These are phyloP conservation scores for Drosophila chauvacae DNA, from an alignment of 1,140 invertebrate species.

Conservation along the genomic window DNA sequence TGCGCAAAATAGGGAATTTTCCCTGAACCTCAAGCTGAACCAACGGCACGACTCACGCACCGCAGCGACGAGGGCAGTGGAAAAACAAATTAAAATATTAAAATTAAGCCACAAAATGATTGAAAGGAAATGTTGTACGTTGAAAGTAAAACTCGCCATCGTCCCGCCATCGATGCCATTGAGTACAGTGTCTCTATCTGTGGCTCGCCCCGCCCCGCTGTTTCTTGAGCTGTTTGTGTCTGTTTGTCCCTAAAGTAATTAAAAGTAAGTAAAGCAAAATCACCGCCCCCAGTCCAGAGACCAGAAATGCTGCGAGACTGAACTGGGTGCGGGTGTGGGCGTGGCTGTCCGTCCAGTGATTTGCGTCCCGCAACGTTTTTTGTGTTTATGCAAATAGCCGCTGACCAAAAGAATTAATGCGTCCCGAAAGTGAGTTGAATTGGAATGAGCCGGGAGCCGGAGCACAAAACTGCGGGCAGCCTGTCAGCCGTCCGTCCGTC, in stretches of 20 bases:
- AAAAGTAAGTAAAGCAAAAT: conserved; percentile 77
- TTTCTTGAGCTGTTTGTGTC: conserved; percentile 45
- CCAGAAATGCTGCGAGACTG: not conserved
- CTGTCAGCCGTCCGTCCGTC: conserved; percentile 1
- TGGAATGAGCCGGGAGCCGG: conserved; percentile 53
- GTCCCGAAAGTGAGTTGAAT: conserved; percentile 72
- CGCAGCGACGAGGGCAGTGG: conserved; percentile 29
- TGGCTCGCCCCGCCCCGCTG: conserved; percentile 2
- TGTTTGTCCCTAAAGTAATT: conserved; percentile 80
- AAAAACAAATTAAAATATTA: conserved; percentile 83
- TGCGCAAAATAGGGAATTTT: conserved; percentile 48
- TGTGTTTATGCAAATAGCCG: conserved; percentile 73
- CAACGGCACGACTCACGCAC: conserved; percentile 23
- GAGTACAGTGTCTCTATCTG: conserved; percentile 26
- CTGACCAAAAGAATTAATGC: conserved; percentile 77
- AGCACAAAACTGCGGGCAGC: conserved; percentile 19
- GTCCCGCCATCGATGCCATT: conserved; percentile 33
- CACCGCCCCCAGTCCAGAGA: conserved; percentile 7
- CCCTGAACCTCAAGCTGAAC: conserved; percentile 15
- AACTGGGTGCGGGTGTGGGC: conserved; percentile 2
- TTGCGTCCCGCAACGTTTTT: conserved; percentile 57
- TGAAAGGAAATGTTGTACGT: conserved; percentile 73
- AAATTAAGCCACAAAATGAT: conserved; percentile 83
- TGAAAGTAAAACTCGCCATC: conserved; percentile 27
- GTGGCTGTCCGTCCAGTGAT: conserved; percentile 43